These are phyloP conservation scores for Onychostoma macrolepis DNA, from an alignment of 2,113 vertebrate genomes.

Conservation along the genomic window DNA sequence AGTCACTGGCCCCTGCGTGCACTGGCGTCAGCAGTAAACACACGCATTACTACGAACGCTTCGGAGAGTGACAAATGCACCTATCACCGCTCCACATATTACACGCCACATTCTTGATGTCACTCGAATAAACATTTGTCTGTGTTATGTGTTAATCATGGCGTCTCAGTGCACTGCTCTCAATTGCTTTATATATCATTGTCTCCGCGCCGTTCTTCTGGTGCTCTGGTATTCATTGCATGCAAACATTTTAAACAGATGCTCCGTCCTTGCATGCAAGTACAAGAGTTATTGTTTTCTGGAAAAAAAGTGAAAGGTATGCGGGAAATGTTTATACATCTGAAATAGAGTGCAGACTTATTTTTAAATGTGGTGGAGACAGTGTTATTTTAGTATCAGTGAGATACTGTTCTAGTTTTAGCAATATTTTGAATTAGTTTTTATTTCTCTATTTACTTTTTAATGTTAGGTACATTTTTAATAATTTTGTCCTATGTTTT, in stretches of 20 bases:
- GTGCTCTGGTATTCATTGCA: background rate
- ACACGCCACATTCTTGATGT: background rate
- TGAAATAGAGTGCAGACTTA: background rate
- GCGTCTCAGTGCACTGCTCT: background rate
- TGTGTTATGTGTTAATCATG: conserved; percentile 32
- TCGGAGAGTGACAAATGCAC: conserved; percentile 27
- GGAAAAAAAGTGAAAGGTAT: background rate
- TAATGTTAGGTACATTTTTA: too few relatives aligned
- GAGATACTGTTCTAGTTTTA: background rate
- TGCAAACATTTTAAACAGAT: conserved; percentile 29
- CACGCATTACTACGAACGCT: conserved; percentile 18
- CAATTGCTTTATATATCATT: conserved; percentile 19
- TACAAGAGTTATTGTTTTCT: background rate
- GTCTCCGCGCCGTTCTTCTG: background rate
- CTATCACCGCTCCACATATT: conserved; percentile 16
- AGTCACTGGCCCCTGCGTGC: conserved; percentile 38
- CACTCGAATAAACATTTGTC: conserved; percentile 47
- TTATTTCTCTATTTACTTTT: too few relatives aligned
- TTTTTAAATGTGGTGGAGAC: background rate
- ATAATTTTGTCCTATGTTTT: background rate
- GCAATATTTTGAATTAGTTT: background rate
- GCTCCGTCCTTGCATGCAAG: background rate
- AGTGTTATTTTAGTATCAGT: too few relatives aligned
- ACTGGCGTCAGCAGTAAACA: conserved; percentile 21
- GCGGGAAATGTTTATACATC: background rate